Percentiles rank a stretch among this genome's conserved stretches.
Evolutionary conservation across 2,797 vertebrate genomes (phyloP).

Genomic region (Martes flavigula): DNA sequence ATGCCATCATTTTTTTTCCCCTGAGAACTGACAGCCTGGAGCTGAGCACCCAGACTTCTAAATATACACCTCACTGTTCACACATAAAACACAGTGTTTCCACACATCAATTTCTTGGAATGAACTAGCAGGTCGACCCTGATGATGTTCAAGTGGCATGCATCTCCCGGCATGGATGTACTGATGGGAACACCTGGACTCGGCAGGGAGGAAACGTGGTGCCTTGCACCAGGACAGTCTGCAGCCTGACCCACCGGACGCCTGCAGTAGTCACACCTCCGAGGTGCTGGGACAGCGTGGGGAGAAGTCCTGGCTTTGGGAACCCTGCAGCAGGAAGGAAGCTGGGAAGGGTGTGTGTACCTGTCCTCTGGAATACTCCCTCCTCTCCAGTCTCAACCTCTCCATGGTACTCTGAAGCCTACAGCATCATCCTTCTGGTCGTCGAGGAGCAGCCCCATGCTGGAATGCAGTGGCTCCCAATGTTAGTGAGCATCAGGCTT

Average conservation of each 20-base stretch:
- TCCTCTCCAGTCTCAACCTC: not conserved
- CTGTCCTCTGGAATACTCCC: not conserved
- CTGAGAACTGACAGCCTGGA: conserved; percentile 57
- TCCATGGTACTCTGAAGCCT: not conserved
- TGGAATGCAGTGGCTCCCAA: not conserved
- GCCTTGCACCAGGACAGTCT: not conserved
- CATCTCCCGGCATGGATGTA: not conserved
- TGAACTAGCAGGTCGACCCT: not conserved
- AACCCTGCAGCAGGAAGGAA: not conserved
- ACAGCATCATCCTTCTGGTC: not conserved
- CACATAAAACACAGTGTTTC: conserved; percentile 57
- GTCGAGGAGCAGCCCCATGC: not conserved
- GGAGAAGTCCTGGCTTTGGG: not conserved
- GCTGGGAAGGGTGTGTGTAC: fast-evolving
- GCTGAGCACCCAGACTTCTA: conserved; percentile 53
- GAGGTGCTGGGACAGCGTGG: fast-evolving
- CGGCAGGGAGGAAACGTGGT: not conserved
- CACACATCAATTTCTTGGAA: conserved; percentile 29
- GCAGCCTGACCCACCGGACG: not conserved
- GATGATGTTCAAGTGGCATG: not conserved
- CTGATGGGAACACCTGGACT: not conserved
- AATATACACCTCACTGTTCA: conserved; percentile 63
- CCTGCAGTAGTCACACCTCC: fast-evolving
- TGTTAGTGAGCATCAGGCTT: not conserved
- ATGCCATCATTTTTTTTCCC: conserved; percentile 33